phyloP scores from a whole-genome alignment of 2,888 invertebrate genomes.

The Catocala fraxini region DNA sequence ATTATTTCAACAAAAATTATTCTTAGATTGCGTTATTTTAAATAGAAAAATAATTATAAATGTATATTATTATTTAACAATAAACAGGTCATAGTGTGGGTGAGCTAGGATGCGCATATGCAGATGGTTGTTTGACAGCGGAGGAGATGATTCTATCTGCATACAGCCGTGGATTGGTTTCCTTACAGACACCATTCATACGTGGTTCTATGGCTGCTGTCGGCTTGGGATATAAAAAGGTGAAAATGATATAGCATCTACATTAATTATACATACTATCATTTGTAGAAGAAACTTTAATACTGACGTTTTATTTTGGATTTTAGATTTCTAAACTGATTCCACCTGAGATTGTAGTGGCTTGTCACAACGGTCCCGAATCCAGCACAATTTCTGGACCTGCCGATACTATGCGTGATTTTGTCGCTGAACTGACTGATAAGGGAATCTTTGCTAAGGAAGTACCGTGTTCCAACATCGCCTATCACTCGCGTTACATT shows the following conservation, averaged over 20 bases:
- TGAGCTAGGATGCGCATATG: conserved; percentile 97
- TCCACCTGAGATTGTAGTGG: conserved; percentile 90
- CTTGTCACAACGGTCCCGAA: conserved; percentile 93
- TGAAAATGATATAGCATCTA: conserved; percentile 52
- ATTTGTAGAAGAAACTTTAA: no score
- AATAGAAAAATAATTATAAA: no score
- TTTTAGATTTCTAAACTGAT: conserved; percentile 64
- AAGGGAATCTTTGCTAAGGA: conserved; percentile 76
- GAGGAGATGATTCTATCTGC: conserved; percentile 94
- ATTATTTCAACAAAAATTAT: no score
- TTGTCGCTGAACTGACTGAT: conserved; percentile 81
- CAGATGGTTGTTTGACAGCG: conserved; percentile 95
- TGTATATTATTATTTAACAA: neutral
- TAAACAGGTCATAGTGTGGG: conserved; percentile 96
- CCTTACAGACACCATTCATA: conserved; percentile 90
- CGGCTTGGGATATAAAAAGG: conserved; percentile 88
- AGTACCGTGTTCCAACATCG: conserved; percentile 92
- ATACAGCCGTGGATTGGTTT: conserved; percentile 93
- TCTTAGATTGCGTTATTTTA: no score
- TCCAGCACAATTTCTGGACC: conserved; percentile 94
- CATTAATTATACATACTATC: no score
- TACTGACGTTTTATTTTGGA: neutral
- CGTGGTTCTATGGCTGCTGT: conserved; percentile 96
- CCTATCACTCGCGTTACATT: conserved; percentile 96
- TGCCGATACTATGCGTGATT: conserved; percentile 87